A percentile compares a stretch with the other conserved stretches of the same genome.
These are phyloP conservation scores for Endomychus coccineus DNA, from an alignment of 2,888 invertebrate species.

Conservation along the genomic window DNA sequence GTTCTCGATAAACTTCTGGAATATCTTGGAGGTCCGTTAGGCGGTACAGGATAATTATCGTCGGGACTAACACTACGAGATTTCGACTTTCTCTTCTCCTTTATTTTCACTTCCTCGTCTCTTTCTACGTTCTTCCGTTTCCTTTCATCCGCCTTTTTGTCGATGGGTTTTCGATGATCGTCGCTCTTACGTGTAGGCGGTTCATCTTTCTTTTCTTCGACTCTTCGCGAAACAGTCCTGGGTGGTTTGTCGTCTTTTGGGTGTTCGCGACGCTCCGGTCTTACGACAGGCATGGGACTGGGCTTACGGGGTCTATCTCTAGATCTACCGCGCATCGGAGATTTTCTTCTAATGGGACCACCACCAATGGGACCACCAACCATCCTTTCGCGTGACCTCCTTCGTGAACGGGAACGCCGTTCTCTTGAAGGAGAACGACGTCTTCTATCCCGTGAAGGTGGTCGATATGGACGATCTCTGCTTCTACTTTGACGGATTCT, in stretches of 20 bases:
- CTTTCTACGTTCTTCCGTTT: conserved; percentile 23
- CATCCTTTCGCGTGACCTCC: conserved; percentile 33
- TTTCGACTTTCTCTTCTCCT: conserved; percentile 35
- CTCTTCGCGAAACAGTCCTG: conserved; percentile 23
- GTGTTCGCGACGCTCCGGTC: conserved; percentile 30
- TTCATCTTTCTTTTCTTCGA: conserved; percentile 31
- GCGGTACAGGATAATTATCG: conserved; percentile 35
- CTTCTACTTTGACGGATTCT: conserved; percentile 40
- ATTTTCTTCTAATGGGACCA: conserved; percentile 38
- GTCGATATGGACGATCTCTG: conserved; percentile 32
- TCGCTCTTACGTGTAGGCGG: conserved; percentile 41
- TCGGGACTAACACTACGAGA: conserved; percentile 38
- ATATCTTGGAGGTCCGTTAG: conserved; percentile 47
- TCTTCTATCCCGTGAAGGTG: conserved; percentile 33
- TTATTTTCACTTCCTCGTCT: conserved; percentile 21
- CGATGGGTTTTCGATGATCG: conserved; percentile 36
- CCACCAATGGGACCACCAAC: too few species aligned
- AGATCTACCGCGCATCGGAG: conserved; percentile 35
- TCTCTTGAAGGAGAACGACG: conserved; percentile 21
- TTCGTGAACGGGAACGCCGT: conserved; percentile 33
- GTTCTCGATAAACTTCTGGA: conserved; percentile 76
- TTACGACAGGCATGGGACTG: conserved; percentile 37
- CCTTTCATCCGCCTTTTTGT: conserved; percentile 23
- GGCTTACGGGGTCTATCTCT: conserved; percentile 34
- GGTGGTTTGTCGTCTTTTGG: conserved; percentile 36